Conservation (phyloP, 2,797 vertebrate genomes). For the Telmatherina bonti region DNA sequence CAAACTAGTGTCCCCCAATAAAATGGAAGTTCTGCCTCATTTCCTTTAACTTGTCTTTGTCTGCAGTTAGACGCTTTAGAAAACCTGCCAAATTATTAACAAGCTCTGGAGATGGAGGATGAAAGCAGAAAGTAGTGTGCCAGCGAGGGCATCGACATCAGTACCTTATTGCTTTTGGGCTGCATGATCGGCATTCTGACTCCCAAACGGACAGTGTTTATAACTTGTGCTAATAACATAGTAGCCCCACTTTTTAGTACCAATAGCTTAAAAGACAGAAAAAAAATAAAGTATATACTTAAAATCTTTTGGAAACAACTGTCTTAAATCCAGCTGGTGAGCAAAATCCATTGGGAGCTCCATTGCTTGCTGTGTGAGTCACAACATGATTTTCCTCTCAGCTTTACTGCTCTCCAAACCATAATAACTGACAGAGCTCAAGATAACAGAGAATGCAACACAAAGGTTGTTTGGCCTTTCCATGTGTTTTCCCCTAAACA, state of each 20-base stretch:
- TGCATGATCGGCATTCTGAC: slow-evolving; percentile 25
- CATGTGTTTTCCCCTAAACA: slow-evolving; percentile 36
- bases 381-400: slow-evolving; percentile 65
- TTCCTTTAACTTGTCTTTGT: too few relatives aligned
- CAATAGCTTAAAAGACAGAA: not conserved
- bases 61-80: too few relatives aligned
- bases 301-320: slow-evolving; percentile 52
- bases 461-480: slow-evolving; percentile 40
- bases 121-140: slow-evolving; percentile 3
- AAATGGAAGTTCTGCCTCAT: too few relatives aligned
- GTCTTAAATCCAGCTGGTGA: slow-evolving; percentile 40
- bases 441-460: slow-evolving; percentile 40
- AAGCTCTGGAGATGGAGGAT: not conserved
- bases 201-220: slow-evolving; percentile 30
- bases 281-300: slow-evolving; percentile 20
- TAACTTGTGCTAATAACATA: slow-evolving; percentile 26
- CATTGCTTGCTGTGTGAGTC: slow-evolving; percentile 50
- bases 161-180: slow-evolving; percentile 10
- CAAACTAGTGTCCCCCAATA: too few relatives aligned
- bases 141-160: slow-evolving; percentile 19
- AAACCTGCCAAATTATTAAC: slow-evolving; percentile 2
- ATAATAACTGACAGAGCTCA: slow-evolving; percentile 39
- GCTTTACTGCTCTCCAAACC: slow-evolving; percentile 30
- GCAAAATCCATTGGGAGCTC: slow-evolving; percentile 48
- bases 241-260: slow-evolving; percentile 32